These are phyloP conservation scores for Iguana delicatissima DNA, from an alignment of 2,797 vertebrate species.

Conservation along the genomic window DNA sequence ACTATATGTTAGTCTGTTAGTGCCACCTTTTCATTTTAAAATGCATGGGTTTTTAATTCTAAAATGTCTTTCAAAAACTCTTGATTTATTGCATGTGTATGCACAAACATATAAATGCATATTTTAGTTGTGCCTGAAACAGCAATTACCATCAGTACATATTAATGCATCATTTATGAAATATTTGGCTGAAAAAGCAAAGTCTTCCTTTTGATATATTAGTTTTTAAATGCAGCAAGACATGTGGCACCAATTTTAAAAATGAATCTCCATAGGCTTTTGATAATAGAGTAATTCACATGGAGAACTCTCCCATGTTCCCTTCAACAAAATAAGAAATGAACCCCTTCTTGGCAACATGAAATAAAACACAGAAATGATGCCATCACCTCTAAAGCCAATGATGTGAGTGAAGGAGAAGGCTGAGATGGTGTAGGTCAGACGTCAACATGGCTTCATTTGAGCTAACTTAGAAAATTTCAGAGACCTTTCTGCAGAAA, in stretches of 20 bases:
- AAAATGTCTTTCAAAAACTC: slow-evolving; percentile 18
- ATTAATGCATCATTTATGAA: background rate
- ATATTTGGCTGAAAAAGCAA: background rate
- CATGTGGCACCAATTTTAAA: background rate
- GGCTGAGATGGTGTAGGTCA: too few species aligned
- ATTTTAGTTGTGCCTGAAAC: background rate
- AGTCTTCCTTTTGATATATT: background rate
- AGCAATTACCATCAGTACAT: background rate
- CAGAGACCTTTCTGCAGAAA: too few species aligned
- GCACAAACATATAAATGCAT: too few species aligned
- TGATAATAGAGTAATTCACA: background rate
- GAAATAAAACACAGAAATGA: background rate
- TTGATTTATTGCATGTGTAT: background rate
- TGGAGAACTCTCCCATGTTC: background rate
- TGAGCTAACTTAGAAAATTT: too few species aligned
- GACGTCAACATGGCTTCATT: too few species aligned
- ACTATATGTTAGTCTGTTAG: background rate
- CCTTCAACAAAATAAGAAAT: background rate
- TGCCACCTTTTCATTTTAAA: background rate
- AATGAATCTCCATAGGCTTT: background rate
- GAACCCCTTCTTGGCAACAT: background rate
- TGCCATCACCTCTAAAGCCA: background rate
- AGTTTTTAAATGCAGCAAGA: background rate
- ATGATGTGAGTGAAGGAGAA: too few species aligned
- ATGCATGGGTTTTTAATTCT: background rate